phyloP scores from a whole-genome alignment of 2,888 invertebrate species.

The Altica lythri region DNA sequence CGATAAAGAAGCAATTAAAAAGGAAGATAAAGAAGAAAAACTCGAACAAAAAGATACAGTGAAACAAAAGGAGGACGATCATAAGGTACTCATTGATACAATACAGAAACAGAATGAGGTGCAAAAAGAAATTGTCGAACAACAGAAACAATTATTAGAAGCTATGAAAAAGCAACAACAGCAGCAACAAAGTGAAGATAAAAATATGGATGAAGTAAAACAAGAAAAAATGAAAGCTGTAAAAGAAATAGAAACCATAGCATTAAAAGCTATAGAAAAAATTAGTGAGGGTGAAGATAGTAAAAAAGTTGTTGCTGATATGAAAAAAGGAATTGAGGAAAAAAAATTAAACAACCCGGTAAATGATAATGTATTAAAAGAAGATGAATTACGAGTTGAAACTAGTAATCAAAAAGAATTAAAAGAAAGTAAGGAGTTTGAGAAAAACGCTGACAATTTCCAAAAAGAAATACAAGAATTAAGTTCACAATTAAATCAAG shows the following conservation, averaged over 20 bases:
- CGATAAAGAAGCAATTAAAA: constrained; percentile 57
- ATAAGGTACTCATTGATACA: constrained; percentile 63
- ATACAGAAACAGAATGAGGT: constrained; percentile 71
- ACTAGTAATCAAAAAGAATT: neutral
- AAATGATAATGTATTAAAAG: neutral
- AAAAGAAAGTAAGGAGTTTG: constrained; percentile 7
- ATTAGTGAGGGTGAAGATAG: constrained; percentile 43
- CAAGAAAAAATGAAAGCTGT: constrained; percentile 52
- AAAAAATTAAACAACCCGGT: constrained; percentile 2
- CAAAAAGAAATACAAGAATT: constrained; percentile 11
- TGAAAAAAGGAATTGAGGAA: constrained; percentile 19
- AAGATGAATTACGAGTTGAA: neutral
- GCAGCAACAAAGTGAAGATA: constrained; percentile 37
- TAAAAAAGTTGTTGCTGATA: constrained; percentile 36
- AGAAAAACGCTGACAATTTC: constrained; percentile 10
- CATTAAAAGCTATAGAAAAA: constrained; percentile 52
- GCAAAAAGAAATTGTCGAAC: constrained; percentile 69
- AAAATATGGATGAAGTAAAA: constrained; percentile 40
- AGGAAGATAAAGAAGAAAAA: constrained; percentile 56
- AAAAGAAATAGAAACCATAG: constrained; percentile 52
- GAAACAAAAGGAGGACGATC: constrained; percentile 43
- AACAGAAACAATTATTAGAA: constrained; percentile 60
- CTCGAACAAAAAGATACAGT: constrained; percentile 50
- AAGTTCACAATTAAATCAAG: constrained; percentile 18
- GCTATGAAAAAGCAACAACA: constrained; percentile 44